Base-by-base conservation (phyloP, 2,113 vertebrate species). In the Anarrhichthys ocellatus region DNA sequence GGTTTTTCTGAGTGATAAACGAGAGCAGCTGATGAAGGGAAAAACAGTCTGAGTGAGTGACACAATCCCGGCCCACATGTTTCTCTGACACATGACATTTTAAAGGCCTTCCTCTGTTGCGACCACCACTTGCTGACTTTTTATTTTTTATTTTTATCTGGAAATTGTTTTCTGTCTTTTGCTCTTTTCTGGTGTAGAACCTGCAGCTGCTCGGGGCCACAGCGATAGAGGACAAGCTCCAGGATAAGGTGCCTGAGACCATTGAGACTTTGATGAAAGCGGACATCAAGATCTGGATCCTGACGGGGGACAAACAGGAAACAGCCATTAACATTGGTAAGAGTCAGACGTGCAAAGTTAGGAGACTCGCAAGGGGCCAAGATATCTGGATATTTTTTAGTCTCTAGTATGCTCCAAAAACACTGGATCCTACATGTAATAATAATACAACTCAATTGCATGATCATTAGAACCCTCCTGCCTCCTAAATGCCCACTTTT, bases 271-370 rank as follows among this genome's bases (percentile, higher is more conserved):
- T 99, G 24, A 96, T 99, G 96, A 99, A 99, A 93, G 98, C 98
- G 5, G 98, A 99, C 91, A 99, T 99, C 89, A 99, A 97, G 94
- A 98, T 99, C 93, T 99, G 97, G 98, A 98, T 99, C 90, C 96
- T 99, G 85, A 99, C 98, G 0, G 98, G 98, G 5, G 98, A 99
- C 95, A 99, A 99, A 91, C 98, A 99, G 89, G 98, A 99, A 93
- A 99, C 98, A 0, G 98, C 98, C 84, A 98, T 99, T 88, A 99
- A 99, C 87, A 99, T 99, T 0, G 98, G 98, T 99, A 94, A 92
- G 89, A 62, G n/a, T 50, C 44, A n/a, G 64, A 48, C 9, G 9
- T 5, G 22, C 29, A 9, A 36, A 34, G 66, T 54, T 36, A 20
- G 17, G 17, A 50, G 46, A 68, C 44, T 70, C 46, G 14, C 65